Conservation (phyloP, 2,888 invertebrate species). For the Isotomurus palustris region DNA sequence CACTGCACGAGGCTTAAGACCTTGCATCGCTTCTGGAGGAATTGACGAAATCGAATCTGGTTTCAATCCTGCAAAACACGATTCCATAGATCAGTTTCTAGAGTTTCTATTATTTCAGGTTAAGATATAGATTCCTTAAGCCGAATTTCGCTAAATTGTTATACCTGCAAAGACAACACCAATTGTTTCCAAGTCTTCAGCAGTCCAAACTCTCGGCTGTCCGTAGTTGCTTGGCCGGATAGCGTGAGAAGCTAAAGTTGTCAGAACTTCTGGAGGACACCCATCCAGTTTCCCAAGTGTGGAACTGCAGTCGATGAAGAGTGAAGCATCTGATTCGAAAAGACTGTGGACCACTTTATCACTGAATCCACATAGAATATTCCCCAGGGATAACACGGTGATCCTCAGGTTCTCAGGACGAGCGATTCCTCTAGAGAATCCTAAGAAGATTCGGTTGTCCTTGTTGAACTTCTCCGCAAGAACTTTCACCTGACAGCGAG, state of each 20-base stretch:
- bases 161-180: conserved; percentile 45
- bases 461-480: conserved; percentile 41
- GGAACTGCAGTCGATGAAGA: conserved; percentile 39
- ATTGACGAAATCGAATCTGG: conserved; percentile 36
- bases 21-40: conserved; percentile 38
- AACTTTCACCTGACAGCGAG: conserved; percentile 33
- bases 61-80: conserved; percentile 28
- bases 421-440: conserved; percentile 29
- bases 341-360: conserved; percentile 38
- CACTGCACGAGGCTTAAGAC: conserved; percentile 34
- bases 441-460: conserved; percentile 39
- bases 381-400: conserved; percentile 39
- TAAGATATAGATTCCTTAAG: background rate
- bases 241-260: conserved; percentile 39
- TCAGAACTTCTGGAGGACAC: conserved; percentile 32
- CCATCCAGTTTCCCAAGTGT: conserved; percentile 40
- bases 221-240: conserved; percentile 39
- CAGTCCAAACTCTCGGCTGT: conserved; percentile 38
- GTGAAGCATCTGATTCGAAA: conserved; percentile 38
- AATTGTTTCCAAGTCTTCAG: conserved; percentile 40
- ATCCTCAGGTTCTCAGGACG: conserved; percentile 39
- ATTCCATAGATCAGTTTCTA: background rate
- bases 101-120: background rate
- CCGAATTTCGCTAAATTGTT: background rate
- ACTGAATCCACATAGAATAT: conserved; percentile 40